Evolutionary conservation across 2,113 vertebrate species (phyloP).

Genomic region (Pavo muticus): DNA sequence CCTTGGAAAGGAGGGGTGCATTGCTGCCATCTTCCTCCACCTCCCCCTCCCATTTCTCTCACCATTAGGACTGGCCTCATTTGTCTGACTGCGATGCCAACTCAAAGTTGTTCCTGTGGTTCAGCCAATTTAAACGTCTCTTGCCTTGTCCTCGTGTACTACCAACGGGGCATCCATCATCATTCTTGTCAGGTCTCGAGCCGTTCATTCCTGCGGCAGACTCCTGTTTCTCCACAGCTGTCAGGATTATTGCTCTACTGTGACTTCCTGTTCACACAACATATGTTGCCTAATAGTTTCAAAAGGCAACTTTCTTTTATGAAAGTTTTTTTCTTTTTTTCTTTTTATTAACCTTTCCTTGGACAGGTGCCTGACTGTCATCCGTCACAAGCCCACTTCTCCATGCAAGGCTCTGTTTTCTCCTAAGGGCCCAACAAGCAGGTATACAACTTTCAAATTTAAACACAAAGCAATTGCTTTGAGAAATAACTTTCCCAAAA

Average conservation of each 20-base stretch:
- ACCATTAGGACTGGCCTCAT: neutral
- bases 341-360: constrained; percentile 36
- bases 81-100: neutral
- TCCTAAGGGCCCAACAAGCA: neutral
- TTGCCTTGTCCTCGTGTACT: constrained; percentile 32
- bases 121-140: constrained; percentile 30
- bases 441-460: neutral
- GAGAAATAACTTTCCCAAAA: neutral
- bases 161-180: constrained; percentile 65
- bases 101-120: constrained; percentile 1
- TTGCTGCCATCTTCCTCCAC: constrained; percentile 6
- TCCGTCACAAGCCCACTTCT: neutral
- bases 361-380: constrained; percentile 31
- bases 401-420: neutral
- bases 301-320: constrained; percentile 70
- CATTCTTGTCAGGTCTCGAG: constrained; percentile 71
- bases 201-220: neutral
- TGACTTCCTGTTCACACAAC: constrained; percentile 75
- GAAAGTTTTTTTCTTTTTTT: constrained; percentile 27
- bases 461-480: neutral
- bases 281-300: constrained; percentile 75
- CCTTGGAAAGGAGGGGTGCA: neutral
- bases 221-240: constrained; percentile 73
- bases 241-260: constrained; percentile 76
- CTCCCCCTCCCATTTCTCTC: neutral